Evolutionary conservation across 2,888 invertebrate genomes (phyloP), one percentile per base, ranked within the genome.

Genomic region (Clivina fossor): DNA sequence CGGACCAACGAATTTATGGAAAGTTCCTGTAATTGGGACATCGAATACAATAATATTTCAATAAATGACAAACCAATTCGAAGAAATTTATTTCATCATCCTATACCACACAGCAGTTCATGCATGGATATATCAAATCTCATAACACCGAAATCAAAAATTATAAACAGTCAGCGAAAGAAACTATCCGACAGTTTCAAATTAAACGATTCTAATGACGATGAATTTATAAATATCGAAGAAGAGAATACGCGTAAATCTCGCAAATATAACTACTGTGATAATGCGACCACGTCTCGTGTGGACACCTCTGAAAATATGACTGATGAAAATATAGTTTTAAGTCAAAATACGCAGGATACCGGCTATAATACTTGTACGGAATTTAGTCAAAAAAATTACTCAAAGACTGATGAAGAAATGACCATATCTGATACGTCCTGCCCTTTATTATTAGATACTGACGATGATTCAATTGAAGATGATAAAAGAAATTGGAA

Each of bases 111-210:
- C 58, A 63, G 61, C 19, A 20, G 18, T 9, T 56, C 62, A 19
- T 63, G 65, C 57, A 72, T 72, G 69, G 73, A 73, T 19, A 62
- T 70, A 8, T 71, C 71, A 2, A 67, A 66, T 57, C 61, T 66
- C 2, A 66, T 66, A 46, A 73, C 73, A 3, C 73, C 73, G 1
- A 71, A 69, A 55, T 70, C 72, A 4, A 69, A 68, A 60, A 63
- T 68, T 26, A 69, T 71, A 57, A 66, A 63, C 38, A 69, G 71
- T 61, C 71, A 73, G 58, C 63, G 73, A 32, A 74, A 74, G 65
- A 71, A 73, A 62, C 64, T 74, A 13, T 73, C 73, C 1, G 69
- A 72, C 59, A 74, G 73, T 63, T 74, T 74, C 59, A 55, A 61
- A 5, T 68, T 66, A 55, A 60, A 62, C 19, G 68, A 67, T 37